Conservation (phyloP, 2,797 vertebrate genomes). For the Siniperca undulata region DNA sequence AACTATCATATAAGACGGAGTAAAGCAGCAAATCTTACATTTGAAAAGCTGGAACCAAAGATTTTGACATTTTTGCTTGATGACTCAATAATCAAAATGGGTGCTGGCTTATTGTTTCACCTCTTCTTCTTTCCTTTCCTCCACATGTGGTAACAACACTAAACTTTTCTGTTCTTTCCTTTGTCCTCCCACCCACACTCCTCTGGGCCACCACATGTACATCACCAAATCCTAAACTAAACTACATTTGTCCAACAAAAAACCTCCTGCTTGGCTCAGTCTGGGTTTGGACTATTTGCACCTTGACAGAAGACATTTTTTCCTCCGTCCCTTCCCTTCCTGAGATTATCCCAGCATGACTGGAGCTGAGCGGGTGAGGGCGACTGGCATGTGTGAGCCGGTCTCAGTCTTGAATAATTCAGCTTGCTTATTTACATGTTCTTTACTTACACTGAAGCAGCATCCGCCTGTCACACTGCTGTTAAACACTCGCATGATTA, state of each 20-base stretch:
- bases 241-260: slow-evolving; percentile 13
- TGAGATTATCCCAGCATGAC: slow-evolving; percentile 63
- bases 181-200: slow-evolving; percentile 7
- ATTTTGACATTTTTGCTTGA: not conserved
- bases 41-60: not conserved
- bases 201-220: slow-evolving; percentile 13
- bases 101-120: not conserved
- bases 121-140: not conserved
- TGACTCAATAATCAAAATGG: not conserved
- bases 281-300: slow-evolving; percentile 38
- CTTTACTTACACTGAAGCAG: slow-evolving; percentile 78
- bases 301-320: slow-evolving; percentile 39
- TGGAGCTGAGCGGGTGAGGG: slow-evolving; percentile 51
- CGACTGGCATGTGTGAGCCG: slow-evolving; percentile 54
- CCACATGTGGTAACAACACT: slow-evolving; percentile 11
- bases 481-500: slow-evolving; percentile 75
- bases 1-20: not conserved
- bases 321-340: not conserved
- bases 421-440: slow-evolving; percentile 75
- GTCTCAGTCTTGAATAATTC: slow-evolving; percentile 73
- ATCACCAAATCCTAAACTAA: slow-evolving; percentile 23
- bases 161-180: not conserved
- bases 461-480: slow-evolving; percentile 74
- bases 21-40: slow-evolving; percentile 1
- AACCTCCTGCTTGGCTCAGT: slow-evolving; percentile 15